Conservation (phyloP, 2,113 vertebrate genomes). For the Emydocephalus ijimae region DNA sequence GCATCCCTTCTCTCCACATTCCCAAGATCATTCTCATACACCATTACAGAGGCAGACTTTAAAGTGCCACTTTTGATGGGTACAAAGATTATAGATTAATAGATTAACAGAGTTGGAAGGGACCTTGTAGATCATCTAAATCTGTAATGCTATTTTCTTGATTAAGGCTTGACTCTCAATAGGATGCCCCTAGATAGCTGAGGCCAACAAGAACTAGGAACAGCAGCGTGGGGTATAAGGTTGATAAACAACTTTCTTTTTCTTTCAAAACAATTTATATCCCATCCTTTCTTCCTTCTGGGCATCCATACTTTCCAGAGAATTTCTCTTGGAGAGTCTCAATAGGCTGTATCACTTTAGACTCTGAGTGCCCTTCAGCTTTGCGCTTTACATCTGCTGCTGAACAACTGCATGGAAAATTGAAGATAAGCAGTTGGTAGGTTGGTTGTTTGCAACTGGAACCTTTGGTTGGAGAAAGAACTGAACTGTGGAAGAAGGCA, state of each 20-base stretch:
- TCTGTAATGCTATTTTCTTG: neutral
- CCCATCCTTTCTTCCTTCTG: constrained; percentile 36
- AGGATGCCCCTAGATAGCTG: neutral
- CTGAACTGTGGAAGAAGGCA: neutral
- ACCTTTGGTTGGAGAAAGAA: neutral
- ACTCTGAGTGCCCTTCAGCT: constrained; percentile 39
- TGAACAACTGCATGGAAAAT: neutral
- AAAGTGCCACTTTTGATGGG: neutral
- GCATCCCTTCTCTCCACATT: neutral
- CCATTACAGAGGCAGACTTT: neutral
- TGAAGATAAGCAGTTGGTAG: neutral
- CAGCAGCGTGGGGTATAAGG: neutral
- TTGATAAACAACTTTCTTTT: constrained; percentile 21
- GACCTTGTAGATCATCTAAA: neutral
- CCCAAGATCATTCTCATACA: neutral
- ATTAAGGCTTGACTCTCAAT: neutral
- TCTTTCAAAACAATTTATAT: constrained; percentile 6
- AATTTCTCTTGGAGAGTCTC: constrained; percentile 37
- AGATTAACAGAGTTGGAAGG: no score
- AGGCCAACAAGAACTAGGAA: neutral
- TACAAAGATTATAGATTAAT: neutral
- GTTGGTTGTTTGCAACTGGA: neutral
- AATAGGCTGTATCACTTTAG: constrained; percentile 36
- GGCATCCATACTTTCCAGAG: constrained; percentile 44
- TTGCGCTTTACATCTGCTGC: constrained; percentile 16